phyloP scores from a whole-genome alignment of 2,113 vertebrate species.

The Hippolais icterina region DNA sequence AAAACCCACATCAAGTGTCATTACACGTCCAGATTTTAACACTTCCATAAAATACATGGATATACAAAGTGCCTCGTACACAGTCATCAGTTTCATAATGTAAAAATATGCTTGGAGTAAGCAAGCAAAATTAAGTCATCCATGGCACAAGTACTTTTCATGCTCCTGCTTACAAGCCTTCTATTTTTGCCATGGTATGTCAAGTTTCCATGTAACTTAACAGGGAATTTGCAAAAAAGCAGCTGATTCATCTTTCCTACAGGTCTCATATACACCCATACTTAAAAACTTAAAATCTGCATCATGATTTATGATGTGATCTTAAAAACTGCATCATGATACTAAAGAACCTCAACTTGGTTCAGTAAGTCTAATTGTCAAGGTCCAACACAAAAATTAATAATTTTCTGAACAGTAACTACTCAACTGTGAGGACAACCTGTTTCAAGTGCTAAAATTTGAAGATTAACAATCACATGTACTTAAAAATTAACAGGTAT shows the following conservation, averaged over 20 bases:
- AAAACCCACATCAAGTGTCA: background rate
- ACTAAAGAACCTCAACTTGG: background rate
- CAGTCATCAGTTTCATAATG: background rate
- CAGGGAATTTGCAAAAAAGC: background rate
- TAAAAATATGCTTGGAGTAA: background rate
- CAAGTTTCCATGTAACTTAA: background rate
- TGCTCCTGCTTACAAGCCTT: background rate
- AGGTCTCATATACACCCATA: background rate
- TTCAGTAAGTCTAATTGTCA: background rate
- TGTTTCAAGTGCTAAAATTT: background rate
- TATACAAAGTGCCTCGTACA: background rate
- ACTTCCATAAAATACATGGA: background rate
- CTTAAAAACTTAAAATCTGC: no score
- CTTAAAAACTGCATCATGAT: background rate
- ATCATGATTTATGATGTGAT: background rate
- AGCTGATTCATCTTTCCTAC: background rate
- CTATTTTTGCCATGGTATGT: background rate
- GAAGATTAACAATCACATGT: background rate
- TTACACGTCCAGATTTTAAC: background rate
- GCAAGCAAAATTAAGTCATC: background rate
- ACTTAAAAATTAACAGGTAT: background rate
- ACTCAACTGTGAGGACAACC: background rate
- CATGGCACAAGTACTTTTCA: background rate
- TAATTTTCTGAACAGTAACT: background rate
- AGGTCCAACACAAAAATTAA: background rate